These are phyloP conservation scores for Drosophila buzzatii DNA, from an alignment of 2,888 invertebrate genomes.

Conservation along the genomic window DNA sequence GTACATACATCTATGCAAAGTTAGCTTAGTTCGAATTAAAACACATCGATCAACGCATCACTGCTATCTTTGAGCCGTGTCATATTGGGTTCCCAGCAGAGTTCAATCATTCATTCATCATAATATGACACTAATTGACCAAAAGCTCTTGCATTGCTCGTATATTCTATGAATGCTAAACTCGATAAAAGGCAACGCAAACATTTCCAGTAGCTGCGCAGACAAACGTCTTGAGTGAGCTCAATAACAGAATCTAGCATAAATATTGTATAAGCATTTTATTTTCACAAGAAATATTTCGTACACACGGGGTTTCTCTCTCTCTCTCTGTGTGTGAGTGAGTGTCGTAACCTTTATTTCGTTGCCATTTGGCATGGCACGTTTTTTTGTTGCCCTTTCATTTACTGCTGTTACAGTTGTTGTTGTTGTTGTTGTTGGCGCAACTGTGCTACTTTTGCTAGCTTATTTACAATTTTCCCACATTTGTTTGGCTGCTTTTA, in stretches of 20 bases:
- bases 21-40: neutral
- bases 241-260: constrained; percentile 19
- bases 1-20: neutral
- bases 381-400: constrained; percentile 32
- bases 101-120: constrained; percentile 27
- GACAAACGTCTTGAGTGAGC: constrained; percentile 12
- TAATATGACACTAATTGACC: constrained; percentile 36
- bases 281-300: constrained; percentile 44
- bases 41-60: neutral
- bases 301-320: neutral
- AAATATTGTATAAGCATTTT: constrained; percentile 39
- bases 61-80: neutral
- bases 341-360: constrained; percentile 54
- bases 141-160: neutral
- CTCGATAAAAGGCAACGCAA: constrained; percentile 25
- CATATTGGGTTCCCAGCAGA: neutral
- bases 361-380: constrained; percentile 36
- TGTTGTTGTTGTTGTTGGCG: constrained; percentile 27
- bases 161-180: constrained; percentile 12
- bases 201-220: constrained; percentile 3
- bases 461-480: constrained; percentile 66
- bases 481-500: constrained; percentile 54
- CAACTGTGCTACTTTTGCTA: constrained; percentile 58
- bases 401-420: neutral
- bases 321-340: constrained; percentile 7